Base-by-base conservation (phyloP, 2,113 vertebrate genomes). In the Ceyx margarethae region DNA sequence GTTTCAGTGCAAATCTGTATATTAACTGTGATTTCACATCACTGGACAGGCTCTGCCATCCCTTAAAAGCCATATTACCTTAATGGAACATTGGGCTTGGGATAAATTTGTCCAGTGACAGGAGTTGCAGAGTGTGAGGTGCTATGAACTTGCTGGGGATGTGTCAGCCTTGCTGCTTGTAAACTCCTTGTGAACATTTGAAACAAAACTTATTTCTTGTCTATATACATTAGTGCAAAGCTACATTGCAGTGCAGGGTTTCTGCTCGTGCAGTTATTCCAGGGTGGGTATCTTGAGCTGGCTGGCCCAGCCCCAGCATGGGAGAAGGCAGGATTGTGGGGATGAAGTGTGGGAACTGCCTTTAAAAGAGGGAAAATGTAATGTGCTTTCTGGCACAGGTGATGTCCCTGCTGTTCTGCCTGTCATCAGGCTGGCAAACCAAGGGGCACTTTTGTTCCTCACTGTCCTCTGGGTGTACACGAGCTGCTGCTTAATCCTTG, bases 1-100 rank as follows among this genome's bases (percentile, higher is more conserved):
- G 35, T 85, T 92, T 82, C 80, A 85, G 90, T 85, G 87, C 12
- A 83, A 87, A 87, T 87, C 43, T 75, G 33, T 72, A 37, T 25
- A 56, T 93, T 73, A 62, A 51, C 81, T 64, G 20, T 87, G 74
- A 85, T 77, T 75, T 86, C 21, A 6, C 80, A 50, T 89, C 71
- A 74, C 56, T 56, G 58, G 60, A 35, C 20, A 45, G 91, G 51
- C 43, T 74, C 69, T 65, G 58, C 46, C n/a, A 68, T 62, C 7
- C 33, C 72, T 76, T 85, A 29, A 87, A 75, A 64, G 53, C 37
- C 21, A 68, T 35, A 18, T 61, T 61, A 22, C 48, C n/a, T 61
- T 64, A 65, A 54, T 78, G 26, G 35, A 43, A 61, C 2, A 0
- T 50, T 68, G 17, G 20, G 15, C 31, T 73, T 50, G 31, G 40